phyloP scores from a whole-genome alignment of 2,888 invertebrate genomes.

The Euplexia lucipara region DNA sequence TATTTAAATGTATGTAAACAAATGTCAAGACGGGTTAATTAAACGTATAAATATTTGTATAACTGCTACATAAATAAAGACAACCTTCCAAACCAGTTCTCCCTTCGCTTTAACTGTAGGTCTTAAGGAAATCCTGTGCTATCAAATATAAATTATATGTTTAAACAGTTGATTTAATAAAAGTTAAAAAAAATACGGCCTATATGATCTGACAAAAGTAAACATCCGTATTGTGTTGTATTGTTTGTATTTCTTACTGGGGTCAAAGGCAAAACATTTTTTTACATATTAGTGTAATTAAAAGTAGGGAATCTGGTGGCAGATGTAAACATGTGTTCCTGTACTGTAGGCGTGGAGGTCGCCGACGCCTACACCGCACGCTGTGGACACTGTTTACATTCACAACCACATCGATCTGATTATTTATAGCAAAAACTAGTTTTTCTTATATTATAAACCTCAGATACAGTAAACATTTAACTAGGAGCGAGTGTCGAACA shows the following conservation, averaged over 20 bases:
- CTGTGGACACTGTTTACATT: constrained; percentile 77
- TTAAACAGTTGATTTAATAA: constrained; percentile 4
- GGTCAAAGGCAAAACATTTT: constrained; percentile 52
- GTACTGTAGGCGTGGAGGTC: constrained; percentile 84
- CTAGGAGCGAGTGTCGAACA: constrained; percentile 12
- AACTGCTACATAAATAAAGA: constrained; percentile 65
- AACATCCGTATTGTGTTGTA: constrained; percentile 28
- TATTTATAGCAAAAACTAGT: constrained; percentile 75
- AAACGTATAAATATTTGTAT: constrained; percentile 55
- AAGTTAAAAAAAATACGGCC: neutral
- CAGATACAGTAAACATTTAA: constrained; percentile 17
- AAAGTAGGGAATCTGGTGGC: constrained; percentile 74
- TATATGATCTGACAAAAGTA: constrained; percentile 8
- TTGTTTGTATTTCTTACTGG: constrained; percentile 41
- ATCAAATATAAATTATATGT: constrained; percentile 25
- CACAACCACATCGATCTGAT: constrained; percentile 73
- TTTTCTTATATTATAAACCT: constrained; percentile 25
- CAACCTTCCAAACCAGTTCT: constrained; percentile 72
- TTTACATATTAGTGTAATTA: constrained; percentile 67
- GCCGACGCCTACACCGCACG: constrained; percentile 76
- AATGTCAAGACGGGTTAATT: constrained; percentile 37
- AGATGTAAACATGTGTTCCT: constrained; percentile 86
- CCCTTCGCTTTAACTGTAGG: constrained; percentile 53
- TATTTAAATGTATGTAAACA: constrained; percentile 51
- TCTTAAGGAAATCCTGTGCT: constrained; percentile 63